Evolutionary conservation across 1,140 invertebrate genomes (phyloP).

Genomic region (Trachymyrmex septentrionalis): DNA sequence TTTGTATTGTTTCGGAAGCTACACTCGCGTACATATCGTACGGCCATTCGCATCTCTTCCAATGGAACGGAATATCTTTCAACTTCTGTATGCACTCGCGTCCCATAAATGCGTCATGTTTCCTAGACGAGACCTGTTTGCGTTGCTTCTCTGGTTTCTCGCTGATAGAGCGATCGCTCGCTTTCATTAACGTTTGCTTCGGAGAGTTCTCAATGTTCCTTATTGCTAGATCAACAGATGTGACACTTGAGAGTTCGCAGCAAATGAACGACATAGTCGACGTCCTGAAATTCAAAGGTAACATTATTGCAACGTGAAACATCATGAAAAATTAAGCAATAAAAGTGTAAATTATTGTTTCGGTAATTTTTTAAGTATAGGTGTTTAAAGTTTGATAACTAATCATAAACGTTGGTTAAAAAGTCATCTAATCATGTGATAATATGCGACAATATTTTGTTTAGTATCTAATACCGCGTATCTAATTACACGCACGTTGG

Average conservation of each 20-base stretch:
- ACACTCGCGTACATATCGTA: constrained; percentile 45
- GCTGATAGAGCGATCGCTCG: constrained; percentile 6
- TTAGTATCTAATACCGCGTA: no score
- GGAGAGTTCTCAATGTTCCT: constrained; percentile 1
- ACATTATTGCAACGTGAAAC: no score
- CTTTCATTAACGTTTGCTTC: constrained; percentile 21
- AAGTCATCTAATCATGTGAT: no score
- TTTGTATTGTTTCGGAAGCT: constrained; percentile 79
- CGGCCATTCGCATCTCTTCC: constrained; percentile 29
- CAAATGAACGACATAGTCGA: neutral
- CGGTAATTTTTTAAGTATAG: no score
- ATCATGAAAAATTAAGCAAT: no score
- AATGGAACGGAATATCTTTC: constrained; percentile 19
- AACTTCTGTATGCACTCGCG: constrained; percentile 39
- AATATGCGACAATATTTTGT: no score
- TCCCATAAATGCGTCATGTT: constrained; percentile 36
- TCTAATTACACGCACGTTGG: no score
- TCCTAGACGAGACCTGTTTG: neutral
- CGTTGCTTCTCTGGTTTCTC: constrained; percentile 2
- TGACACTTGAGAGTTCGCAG: neutral
- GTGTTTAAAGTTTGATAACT: no score
- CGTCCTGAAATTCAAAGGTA: neutral
- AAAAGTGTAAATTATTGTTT: no score
- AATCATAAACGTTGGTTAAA: no score
- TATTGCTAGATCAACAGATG: constrained; percentile 17